phyloP scores from a whole-genome alignment of 2,113 vertebrate species.

The Beaufortia kweichowensis region DNA sequence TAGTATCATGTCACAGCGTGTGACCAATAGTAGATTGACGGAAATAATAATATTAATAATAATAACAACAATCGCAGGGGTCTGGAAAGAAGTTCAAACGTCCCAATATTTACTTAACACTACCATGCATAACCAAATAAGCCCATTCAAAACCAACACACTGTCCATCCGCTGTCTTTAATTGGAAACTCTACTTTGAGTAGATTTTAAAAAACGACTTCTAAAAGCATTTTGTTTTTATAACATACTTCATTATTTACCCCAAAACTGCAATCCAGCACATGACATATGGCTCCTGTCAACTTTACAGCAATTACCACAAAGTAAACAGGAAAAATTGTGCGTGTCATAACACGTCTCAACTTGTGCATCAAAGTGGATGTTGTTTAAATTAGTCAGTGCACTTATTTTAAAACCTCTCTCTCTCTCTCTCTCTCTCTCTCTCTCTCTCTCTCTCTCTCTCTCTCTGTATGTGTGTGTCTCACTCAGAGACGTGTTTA shows the following conservation, averaged over 20 bases:
- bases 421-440: constrained; percentile 8
- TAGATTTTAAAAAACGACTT: no score
- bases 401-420: neutral
- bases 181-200: no score
- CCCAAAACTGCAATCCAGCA: neutral
- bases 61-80: no score
- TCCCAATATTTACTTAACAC: no score
- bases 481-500: constrained; percentile 32
- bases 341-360: constrained; percentile 15
- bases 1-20: no score
- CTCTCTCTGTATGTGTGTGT: neutral
- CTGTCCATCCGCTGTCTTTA: no score
- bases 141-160: no score
- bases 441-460: constrained; percentile 11
- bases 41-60: no score
- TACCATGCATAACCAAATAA: no score
- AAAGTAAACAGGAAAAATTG: neutral
- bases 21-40: no score
- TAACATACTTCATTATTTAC: neutral
- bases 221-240: no score
- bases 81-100: no score
- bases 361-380: constrained; percentile 15
- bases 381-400: constrained; percentile 31
- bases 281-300: constrained; percentile 5
- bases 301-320: constrained; percentile 21